Conservation (phyloP, 1,140 invertebrate genomes). For the Aphidius ervi region DNA sequence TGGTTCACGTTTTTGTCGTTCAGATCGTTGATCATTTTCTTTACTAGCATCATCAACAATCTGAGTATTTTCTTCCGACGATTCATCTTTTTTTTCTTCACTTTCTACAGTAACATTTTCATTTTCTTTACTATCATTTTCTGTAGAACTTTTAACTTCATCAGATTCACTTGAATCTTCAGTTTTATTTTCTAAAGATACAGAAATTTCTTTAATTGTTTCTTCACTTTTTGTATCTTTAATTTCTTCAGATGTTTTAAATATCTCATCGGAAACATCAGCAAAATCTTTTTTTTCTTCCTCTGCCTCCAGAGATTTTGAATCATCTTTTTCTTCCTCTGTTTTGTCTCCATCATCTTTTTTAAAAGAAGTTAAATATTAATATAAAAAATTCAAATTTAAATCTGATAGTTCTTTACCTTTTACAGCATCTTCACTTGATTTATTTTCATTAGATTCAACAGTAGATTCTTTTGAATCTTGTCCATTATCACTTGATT, state of each 20-base stretch:
- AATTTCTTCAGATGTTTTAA: slow-evolving; percentile 18
- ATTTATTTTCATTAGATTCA: slow-evolving; percentile 30
- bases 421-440: slow-evolving; percentile 37
- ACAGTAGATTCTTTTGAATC: slow-evolving; percentile 9
- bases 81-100: not conserved
- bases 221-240: slow-evolving; percentile 22
- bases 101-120: slow-evolving; percentile 16
- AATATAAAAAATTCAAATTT: slow-evolving; percentile 5
- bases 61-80: not conserved
- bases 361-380: slow-evolving; percentile 7
- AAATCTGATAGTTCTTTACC: slow-evolving; percentile 25
- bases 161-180: not conserved
- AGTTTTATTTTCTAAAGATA: not conserved
- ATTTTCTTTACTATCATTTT: slow-evolving; percentile 13
- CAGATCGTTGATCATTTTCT: not conserved
- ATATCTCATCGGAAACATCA: slow-evolving; percentile 19
- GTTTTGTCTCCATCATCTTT: slow-evolving; percentile 37
- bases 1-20: not conserved
- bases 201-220: slow-evolving; percentile 12
- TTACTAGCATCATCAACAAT: slow-evolving; percentile 1
- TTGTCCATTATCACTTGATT: not conserved
- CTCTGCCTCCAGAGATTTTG: slow-evolving; percentile 24
- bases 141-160: not conserved
- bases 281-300: not conserved
- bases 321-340: slow-evolving; percentile 29